These are phyloP conservation scores for Oreochromis niloticus DNA, from an alignment of 2,113 vertebrate genomes.

Conservation along the genomic window DNA sequence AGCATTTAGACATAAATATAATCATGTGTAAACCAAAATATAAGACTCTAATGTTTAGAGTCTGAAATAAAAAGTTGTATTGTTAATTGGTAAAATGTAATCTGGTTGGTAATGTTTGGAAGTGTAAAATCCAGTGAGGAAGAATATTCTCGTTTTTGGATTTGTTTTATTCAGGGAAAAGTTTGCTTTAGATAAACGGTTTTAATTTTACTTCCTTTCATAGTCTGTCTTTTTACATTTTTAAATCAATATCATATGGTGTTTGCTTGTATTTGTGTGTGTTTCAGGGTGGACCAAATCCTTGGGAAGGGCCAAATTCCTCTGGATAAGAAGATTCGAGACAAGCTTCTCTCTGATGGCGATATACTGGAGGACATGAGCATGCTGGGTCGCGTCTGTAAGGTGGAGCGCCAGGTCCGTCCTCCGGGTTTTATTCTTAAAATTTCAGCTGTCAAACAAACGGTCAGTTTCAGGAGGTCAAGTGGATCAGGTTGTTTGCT, in stretches of 20 bases:
- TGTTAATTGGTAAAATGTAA: neutral
- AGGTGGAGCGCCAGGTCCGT: constrained; percentile 94
- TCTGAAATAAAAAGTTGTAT: neutral
- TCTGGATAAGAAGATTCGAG: constrained; percentile 89
- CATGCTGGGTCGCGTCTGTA: constrained; percentile 94
- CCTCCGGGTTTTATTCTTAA: neutral
- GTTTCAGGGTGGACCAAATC: constrained; percentile 90
- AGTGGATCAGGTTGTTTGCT: neutral
- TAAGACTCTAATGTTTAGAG: neutral
- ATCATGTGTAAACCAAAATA: neutral
- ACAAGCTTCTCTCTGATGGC: constrained; percentile 87
- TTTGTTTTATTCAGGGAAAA: neutral
- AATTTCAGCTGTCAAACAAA: neutral
- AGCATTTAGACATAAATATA: neutral
- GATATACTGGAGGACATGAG: constrained; percentile 90
- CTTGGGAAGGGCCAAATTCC: constrained; percentile 94
- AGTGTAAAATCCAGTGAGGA: constrained; percentile 10
- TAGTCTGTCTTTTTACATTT: neutral
- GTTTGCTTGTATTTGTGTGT: neutral
- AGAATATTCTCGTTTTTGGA: neutral
- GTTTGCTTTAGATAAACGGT: neutral
- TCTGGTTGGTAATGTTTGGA: neutral
- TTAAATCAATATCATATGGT: neutral
- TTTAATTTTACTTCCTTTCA: neutral
- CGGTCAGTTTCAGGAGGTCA: rapidly evolving